These are phyloP conservation scores for Drosophila setifemur DNA, from an alignment of 1,140 invertebrate species.

Conservation along the genomic window DNA sequence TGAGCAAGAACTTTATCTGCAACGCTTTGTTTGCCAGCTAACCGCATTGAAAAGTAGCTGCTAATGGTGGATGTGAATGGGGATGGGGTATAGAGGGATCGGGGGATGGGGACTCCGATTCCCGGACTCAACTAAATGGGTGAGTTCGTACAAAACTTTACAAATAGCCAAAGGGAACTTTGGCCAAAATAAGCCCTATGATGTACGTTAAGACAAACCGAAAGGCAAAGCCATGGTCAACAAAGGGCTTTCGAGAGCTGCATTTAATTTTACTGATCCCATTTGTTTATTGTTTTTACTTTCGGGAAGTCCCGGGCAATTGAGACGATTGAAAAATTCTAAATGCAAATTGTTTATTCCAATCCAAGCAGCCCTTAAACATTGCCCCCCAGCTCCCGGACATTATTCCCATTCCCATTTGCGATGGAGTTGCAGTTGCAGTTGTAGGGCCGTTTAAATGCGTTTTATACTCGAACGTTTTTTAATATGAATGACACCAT, in stretches of 20 bases:
- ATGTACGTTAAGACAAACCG: conserved; percentile 45
- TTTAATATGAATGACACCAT: conserved; percentile 81
- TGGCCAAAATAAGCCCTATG: conserved; percentile 73
- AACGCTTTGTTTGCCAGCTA: conserved; percentile 79
- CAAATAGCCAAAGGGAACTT: conserved; percentile 76
- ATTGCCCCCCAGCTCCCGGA: too few relatives aligned
- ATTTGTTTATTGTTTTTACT: conserved; percentile 37
- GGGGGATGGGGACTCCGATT: not conserved
- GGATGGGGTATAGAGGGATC: conserved; percentile 17
- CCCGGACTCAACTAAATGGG: not conserved
- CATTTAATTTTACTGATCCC: conserved; percentile 24
- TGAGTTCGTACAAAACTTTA: conserved; percentile 64
- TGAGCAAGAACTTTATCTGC: conserved; percentile 75
- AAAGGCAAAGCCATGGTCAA: conserved; percentile 21
- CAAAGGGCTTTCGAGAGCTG: conserved; percentile 5
- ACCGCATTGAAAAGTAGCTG: conserved; percentile 79
- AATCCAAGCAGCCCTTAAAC: conserved; percentile 4
- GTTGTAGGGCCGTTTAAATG: conserved; percentile 61
- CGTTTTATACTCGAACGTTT: conserved; percentile 62
- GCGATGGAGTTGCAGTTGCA: conserved; percentile 21
- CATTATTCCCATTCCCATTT: conserved; percentile 2
- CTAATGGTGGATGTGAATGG: conserved; percentile 70
- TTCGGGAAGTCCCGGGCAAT: conserved; percentile 1
- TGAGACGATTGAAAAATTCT: conserved; percentile 21
- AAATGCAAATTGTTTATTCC: conserved; percentile 13